A percentile compares a stretch with the other conserved stretches of the same genome.
phyloP scores from a whole-genome alignment of 2,113 vertebrate species.

The Gracilinanus agilis region DNA sequence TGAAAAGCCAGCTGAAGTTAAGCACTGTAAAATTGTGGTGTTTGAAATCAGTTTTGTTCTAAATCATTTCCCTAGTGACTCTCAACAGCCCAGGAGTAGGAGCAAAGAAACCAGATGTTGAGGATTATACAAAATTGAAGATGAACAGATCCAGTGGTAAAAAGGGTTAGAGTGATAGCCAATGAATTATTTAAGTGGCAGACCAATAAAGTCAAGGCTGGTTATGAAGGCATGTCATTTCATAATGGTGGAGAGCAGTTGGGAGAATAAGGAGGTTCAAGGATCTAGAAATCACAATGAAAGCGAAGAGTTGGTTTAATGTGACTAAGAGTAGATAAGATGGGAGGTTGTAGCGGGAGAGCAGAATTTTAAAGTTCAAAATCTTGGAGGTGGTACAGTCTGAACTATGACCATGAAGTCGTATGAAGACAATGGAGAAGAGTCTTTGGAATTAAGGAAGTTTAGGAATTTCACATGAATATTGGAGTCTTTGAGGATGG shows the following conservation, averaged over 20 bases:
- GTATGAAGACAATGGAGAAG: neutral
- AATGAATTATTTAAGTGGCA: neutral
- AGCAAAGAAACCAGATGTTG: neutral
- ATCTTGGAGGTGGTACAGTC: neutral
- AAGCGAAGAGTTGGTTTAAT: neutral
- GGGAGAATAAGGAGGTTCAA: neutral
- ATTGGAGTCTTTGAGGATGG: neutral
- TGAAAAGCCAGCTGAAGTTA: neutral
- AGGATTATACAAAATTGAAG: neutral
- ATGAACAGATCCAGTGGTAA: neutral
- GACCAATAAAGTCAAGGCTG: neutral
- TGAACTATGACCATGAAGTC: neutral
- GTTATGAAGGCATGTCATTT: neutral
- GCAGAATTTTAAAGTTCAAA: neutral
- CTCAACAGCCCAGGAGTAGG: neutral
- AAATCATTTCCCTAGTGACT: neutral
- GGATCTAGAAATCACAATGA: neutral
- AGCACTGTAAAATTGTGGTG: neutral
- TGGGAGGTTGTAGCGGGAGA: neutral
- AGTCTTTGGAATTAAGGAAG: neutral
- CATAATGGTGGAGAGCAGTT: neutral
- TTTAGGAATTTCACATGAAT: neutral
- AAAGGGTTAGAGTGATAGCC: neutral
- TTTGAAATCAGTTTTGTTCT: neutral
- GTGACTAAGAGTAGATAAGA: neutral